Conservation (phyloP, 1,140 invertebrate genomes). For the Drepana arcuata region DNA sequence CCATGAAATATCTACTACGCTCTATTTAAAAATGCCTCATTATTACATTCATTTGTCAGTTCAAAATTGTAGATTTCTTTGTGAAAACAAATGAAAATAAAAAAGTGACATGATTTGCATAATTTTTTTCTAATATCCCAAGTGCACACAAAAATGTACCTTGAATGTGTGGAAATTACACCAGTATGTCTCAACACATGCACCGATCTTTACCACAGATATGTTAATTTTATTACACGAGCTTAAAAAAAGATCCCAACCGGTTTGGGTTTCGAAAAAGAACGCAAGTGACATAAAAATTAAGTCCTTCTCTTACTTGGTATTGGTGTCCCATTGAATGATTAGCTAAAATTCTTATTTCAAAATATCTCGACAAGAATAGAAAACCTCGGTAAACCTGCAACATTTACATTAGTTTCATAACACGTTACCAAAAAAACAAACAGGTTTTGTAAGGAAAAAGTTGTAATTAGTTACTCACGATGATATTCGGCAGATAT, state of each 20-base stretch:
- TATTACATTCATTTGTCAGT: too few species aligned
- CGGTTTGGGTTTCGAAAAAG: conserved; percentile 54
- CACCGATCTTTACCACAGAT: conserved; percentile 46
- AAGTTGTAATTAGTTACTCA: conserved; percentile 27
- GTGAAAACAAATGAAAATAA: too few species aligned
- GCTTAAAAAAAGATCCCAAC: conserved; percentile 54
- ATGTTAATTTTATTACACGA: conserved; percentile 64
- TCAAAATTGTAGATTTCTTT: too few species aligned
- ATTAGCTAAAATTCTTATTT: too few species aligned
- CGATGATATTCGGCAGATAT: conserved; percentile 28
- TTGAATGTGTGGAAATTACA: too few species aligned
- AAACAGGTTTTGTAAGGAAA: conserved; percentile 28
- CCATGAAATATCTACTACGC: too few species aligned
- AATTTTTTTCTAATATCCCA: too few species aligned
- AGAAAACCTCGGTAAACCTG: background rate
- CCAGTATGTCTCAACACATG: conserved; percentile 12
- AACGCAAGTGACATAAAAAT: conserved; percentile 55
- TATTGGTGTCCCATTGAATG: conserved; percentile 4
- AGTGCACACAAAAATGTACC: too few species aligned
- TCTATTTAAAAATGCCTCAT: too few species aligned
- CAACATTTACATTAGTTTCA: conserved; percentile 26
- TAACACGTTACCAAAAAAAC: conserved; percentile 22
- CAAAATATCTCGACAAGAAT: too few species aligned
- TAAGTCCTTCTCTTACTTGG: conserved; percentile 37
- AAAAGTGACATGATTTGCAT: too few species aligned